These are phyloP conservation scores for Gambusia holbrooki DNA, from an alignment of 2,113 vertebrate species.

Conservation along the genomic window DNA sequence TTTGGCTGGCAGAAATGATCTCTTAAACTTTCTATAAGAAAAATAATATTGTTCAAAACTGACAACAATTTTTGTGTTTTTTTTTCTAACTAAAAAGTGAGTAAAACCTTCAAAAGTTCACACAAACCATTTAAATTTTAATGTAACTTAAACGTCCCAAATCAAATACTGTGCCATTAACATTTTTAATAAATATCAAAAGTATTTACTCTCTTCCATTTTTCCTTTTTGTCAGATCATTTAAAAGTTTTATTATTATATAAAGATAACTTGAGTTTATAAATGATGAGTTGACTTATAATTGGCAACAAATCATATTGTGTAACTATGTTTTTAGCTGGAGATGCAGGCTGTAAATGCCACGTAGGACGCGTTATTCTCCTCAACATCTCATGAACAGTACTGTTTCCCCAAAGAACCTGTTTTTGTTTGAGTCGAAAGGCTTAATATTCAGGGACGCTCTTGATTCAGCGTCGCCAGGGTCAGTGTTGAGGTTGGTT, in stretches of 20 bases:
- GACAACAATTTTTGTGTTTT: not conserved
- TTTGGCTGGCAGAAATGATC: not conserved
- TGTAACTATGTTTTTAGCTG: not conserved
- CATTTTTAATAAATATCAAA: too few relatives aligned
- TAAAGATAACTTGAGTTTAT: too few relatives aligned
- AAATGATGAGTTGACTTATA: too few relatives aligned
- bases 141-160: too few relatives aligned
- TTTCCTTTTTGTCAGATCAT: too few relatives aligned
- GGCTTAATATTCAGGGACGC: conserved; percentile 26
- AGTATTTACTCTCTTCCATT: too few relatives aligned
- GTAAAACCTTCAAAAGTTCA: not conserved
- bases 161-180: too few relatives aligned
- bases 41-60: not conserved
- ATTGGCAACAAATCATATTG: not conserved
- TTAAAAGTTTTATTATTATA: too few relatives aligned
- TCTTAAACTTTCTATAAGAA: not conserved
- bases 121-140: not conserved
- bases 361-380: not conserved
- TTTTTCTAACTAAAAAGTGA: not conserved
- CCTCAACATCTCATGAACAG: not conserved
- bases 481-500: conserved; percentile 48
- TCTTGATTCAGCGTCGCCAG: conserved; percentile 8
- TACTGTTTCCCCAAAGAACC: not conserved
- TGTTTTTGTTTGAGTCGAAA: not conserved
- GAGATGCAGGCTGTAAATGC: conserved; percentile 6